A percentile compares a stretch with the other conserved stretches of the same genome.
phyloP scores from a whole-genome alignment of 2,888 invertebrate genomes.

The Agriotes lineatus region DNA sequence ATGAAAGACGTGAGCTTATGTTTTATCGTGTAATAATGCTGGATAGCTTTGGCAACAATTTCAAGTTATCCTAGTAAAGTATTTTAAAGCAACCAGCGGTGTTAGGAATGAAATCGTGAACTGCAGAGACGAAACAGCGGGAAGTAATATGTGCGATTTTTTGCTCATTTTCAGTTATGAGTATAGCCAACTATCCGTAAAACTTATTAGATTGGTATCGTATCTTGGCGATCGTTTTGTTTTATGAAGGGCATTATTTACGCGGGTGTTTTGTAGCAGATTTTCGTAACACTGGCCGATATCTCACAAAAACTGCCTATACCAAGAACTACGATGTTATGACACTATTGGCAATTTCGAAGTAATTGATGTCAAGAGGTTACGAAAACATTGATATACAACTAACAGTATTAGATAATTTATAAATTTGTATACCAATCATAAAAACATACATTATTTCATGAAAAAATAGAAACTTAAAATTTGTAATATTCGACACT shows the following conservation, averaged over 20 bases:
- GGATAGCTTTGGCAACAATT: constrained; percentile 1
- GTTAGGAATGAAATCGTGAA: too few relatives aligned
- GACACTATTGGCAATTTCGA: too few relatives aligned
- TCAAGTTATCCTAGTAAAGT: background rate
- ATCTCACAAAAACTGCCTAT: background rate
- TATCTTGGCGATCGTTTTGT: background rate
- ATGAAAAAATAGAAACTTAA: too few relatives aligned
- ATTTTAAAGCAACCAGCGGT: constrained; percentile 10
- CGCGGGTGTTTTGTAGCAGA: constrained; percentile 11
- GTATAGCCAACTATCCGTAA: constrained; percentile 8
- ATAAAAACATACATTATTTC: too few relatives aligned
- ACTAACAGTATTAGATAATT: too few relatives aligned
- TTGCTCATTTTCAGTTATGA: constrained; percentile 17
- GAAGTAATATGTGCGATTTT: constrained; percentile 14
- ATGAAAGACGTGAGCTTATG: constrained; percentile 11
- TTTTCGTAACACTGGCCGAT: constrained; percentile 2
- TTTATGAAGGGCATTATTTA: constrained; percentile 16
- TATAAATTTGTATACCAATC: too few relatives aligned
- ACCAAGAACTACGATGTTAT: too few relatives aligned
- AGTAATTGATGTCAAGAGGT: too few relatives aligned
- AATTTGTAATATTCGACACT: too few relatives aligned
- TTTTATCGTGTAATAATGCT: constrained; percentile 14
- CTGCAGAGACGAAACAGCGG: constrained; percentile 1
- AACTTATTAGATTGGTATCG: constrained; percentile 15
- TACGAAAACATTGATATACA: too few relatives aligned